Evolutionary conservation across 1,140 invertebrate genomes (phyloP), one percentile per base, ranked within the genome.

Genomic region (Phymorhynchus buccinoides): DNA sequence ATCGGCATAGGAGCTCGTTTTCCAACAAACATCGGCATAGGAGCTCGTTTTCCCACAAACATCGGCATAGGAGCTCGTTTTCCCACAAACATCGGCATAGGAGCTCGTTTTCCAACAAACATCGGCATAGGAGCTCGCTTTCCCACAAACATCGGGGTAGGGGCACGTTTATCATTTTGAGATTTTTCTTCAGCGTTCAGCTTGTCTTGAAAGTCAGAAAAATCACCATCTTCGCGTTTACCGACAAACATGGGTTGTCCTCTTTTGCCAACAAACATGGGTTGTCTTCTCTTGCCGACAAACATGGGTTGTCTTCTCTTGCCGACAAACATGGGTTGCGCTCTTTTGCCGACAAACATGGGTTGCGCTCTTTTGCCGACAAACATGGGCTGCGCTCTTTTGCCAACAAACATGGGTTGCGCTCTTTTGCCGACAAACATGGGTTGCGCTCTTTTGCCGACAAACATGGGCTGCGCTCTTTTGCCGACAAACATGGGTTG

Each of bases 401-500:
- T 85, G 48, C 84, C 84, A 7, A 85, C 56, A 80, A 85, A 85
- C 37, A 56, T 48, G 7, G 84, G 84, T 32, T 16, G n/a, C n/a
- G n/a, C 6, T 27, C 62, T 12, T 37, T 85, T 85, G 30, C 84
- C 84, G 14, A 85, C 79, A 39, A 85, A 85, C 30, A 32, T 12
- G 22, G 85, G 85, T 27, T 14, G 35, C n/a, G 41, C 16, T 6
- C 80, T 27, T 37, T 71, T 85, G 16, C 84, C 84, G 0, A 85
- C 79, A 37, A n/a, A 39, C n/a, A n/a, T n/a, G n/a, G n/a, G n/a
- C n/a, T n/a, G n/a, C n/a, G n/a, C n/a, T n/a, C n/a, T n/a, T n/a
- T n/a, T n/a, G n/a, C n/a, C n/a, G n/a, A n/a, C n/a, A n/a, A n/a
- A n/a, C n/a, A n/a, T n/a, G n/a, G n/a, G n/a, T n/a, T n/a, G n/a